phyloP scores from a whole-genome alignment of 30 jellyfish, hydroid and myxozoan genomes.

The Turritopsis dohrnii region DNA sequence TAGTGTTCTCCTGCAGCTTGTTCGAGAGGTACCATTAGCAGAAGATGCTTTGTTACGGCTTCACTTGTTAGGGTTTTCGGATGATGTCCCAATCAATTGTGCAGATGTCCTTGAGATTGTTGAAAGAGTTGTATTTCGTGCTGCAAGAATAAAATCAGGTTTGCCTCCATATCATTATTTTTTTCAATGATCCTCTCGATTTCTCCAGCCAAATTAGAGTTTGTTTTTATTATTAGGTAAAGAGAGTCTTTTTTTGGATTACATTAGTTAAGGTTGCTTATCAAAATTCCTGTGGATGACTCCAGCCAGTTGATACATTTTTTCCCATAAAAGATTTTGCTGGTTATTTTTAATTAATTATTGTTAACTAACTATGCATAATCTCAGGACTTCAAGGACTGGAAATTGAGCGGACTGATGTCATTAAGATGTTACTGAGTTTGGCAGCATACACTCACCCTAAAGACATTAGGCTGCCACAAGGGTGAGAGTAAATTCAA shows the following conservation, averaged over 20 bases:
- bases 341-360: too few species aligned
- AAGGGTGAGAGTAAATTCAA: constrained; percentile 35
- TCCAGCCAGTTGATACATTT: too few species aligned
- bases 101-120: constrained; percentile 64
- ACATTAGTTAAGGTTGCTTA: too few species aligned
- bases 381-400: constrained; percentile 64
- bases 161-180: neutral
- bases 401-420: constrained; percentile 48
- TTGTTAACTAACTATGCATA: neutral
- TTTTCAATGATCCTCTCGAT: neutral
- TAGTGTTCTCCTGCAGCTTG: constrained; percentile 48
- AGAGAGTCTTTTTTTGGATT: too few species aligned
- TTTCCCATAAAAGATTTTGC: too few species aligned
- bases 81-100: constrained; percentile 64
- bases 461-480: constrained; percentile 62
- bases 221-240: too few species aligned
- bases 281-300: too few species aligned
- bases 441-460: constrained; percentile 73
- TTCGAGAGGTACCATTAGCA: constrained; percentile 64
- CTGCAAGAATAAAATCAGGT: constrained; percentile 78
- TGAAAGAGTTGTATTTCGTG: constrained; percentile 62
- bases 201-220: too few species aligned
- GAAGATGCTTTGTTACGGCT: constrained; percentile 72
- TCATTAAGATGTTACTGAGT: constrained; percentile 60
- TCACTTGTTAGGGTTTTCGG: constrained; percentile 63